These are phyloP conservation scores for Pseudochirops corinnae DNA, from an alignment of 2,797 vertebrate species.

Conservation along the genomic window DNA sequence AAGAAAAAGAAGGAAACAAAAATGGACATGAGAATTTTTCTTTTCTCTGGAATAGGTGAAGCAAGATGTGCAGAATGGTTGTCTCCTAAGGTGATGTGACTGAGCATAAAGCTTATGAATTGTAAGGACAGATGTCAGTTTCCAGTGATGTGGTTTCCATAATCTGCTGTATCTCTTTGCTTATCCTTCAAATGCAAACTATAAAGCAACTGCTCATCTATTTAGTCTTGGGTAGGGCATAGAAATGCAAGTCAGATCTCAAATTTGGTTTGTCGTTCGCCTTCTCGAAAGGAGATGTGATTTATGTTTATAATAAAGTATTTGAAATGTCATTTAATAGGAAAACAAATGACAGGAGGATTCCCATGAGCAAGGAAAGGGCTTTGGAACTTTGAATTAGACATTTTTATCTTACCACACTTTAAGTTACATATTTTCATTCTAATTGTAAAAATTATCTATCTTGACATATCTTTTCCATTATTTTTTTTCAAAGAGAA, in stretches of 20 bases:
- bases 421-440: conserved; percentile 86
- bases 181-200: conserved; percentile 85
- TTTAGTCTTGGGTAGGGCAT: conserved; percentile 77
- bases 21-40: conserved; percentile 16
- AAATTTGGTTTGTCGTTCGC: conserved; percentile 86
- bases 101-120: conserved; percentile 78
- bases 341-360: conserved; percentile 85
- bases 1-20: not conserved
- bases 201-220: conserved; percentile 83
- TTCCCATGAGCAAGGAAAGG: conserved; percentile 74
- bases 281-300: conserved; percentile 86
- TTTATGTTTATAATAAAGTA: conserved; percentile 88
- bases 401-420: conserved; percentile 82
- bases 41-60: conserved; percentile 64
- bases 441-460: conserved; percentile 89
- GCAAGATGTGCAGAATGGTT: conserved; percentile 76
- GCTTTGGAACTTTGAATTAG: conserved; percentile 81
- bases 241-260: conserved; percentile 82
- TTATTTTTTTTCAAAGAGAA: conserved; percentile 85
- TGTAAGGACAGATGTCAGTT: conserved; percentile 85
- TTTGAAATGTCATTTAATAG: conserved; percentile 87
- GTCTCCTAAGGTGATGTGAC: conserved; percentile 78
- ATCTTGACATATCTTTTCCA: conserved; percentile 84
- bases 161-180: conserved; percentile 82
- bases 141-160: conserved; percentile 81